These are phyloP conservation scores for Phymatocera aterrima DNA, from an alignment of 2,888 invertebrate species.

Conservation along the genomic window DNA sequence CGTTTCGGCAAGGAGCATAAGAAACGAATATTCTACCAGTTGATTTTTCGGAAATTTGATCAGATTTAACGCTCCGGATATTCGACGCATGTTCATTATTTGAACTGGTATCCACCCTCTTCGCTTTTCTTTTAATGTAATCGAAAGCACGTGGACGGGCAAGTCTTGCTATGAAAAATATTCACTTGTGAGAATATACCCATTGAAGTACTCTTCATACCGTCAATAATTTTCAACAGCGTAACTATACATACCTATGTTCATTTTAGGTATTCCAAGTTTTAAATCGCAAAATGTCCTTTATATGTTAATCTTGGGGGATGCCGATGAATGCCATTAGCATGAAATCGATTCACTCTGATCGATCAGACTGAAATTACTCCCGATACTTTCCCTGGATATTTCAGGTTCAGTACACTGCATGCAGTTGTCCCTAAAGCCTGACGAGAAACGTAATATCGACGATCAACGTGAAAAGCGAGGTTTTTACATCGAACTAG, in stretches of 20 bases:
- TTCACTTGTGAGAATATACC: constrained; percentile 3
- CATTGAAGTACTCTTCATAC: background rate
- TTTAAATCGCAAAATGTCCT: constrained; percentile 39
- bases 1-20: background rate
- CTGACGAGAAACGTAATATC: constrained; percentile 7
- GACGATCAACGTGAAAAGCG: background rate
- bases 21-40: background rate
- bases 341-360: constrained; percentile 60
- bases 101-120: too few relatives aligned
- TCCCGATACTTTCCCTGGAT: background rate
- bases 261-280: constrained; percentile 19
- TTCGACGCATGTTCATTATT: too few relatives aligned
- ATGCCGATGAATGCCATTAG: constrained; percentile 56
- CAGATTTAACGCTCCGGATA: too few relatives aligned
- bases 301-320: constrained; percentile 44
- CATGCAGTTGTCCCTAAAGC: background rate
- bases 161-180: too few relatives aligned
- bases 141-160: too few relatives aligned
- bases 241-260: background rate
- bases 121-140: too few relatives aligned
- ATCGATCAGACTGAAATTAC: constrained; percentile 52
- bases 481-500: background rate
- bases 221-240: background rate
- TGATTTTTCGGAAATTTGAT: too few relatives aligned
- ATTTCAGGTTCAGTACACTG: background rate